phyloP scores from a whole-genome alignment of 2,888 invertebrate genomes.

The Agrotis puta region DNA sequence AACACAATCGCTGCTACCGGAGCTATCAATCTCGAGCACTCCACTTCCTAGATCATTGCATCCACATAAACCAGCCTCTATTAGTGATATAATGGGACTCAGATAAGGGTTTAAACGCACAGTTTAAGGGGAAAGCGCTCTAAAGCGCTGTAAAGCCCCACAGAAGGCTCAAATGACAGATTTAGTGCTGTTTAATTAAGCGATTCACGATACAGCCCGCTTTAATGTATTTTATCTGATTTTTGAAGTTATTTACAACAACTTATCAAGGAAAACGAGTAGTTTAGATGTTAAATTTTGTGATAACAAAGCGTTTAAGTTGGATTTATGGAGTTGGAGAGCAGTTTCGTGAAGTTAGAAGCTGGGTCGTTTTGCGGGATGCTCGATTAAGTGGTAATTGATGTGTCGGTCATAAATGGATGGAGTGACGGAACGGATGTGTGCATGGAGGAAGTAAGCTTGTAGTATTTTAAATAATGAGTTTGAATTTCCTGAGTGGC shows the following conservation, averaged over 20 bases:
- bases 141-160: slow-evolving; percentile 79
- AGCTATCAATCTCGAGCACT: slow-evolving; percentile 48
- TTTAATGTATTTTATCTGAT: slow-evolving; percentile 81
- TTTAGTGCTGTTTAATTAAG: slow-evolving; percentile 88
- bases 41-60: slow-evolving; percentile 62
- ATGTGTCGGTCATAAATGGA: slow-evolving; percentile 16
- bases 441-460: slow-evolving; percentile 1
- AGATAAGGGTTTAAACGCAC: slow-evolving; percentile 84
- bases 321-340: slow-evolving; percentile 53
- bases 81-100: slow-evolving; percentile 85
- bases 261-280: slow-evolving; percentile 66
- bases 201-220: slow-evolving; percentile 79
- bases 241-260: slow-evolving; percentile 80
- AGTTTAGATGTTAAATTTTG: slow-evolving; percentile 60
- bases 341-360: slow-evolving; percentile 20
- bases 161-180: slow-evolving; percentile 85
- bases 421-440: slow-evolving; percentile 38
- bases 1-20: slow-evolving; percentile 40
- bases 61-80: slow-evolving; percentile 82
- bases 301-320: slow-evolving; percentile 61
- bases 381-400: slow-evolving; percentile 38
- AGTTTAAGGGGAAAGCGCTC: slow-evolving; percentile 81
- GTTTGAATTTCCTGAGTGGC: slow-evolving; percentile 10
- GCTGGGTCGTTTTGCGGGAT: slow-evolving; percentile 34
- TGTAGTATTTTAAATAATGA: slow-evolving; percentile 39